Evolutionary conservation across 2,888 invertebrate genomes (phyloP).

Genomic region (Micoletzkya japonica): DNA sequence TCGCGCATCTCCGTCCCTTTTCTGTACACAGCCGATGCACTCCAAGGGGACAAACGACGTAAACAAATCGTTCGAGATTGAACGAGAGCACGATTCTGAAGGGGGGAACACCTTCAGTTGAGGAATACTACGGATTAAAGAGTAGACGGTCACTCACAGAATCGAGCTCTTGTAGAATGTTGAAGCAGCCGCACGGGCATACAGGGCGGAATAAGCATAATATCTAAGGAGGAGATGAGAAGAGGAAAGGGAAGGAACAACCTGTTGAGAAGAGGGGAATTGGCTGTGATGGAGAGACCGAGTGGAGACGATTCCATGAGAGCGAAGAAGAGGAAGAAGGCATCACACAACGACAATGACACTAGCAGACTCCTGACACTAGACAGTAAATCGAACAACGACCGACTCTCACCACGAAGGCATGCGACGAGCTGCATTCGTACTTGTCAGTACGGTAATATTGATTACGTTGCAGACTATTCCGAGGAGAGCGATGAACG

Average conservation of each 20-base stretch:
- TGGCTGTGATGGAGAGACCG: slow-evolving; percentile 47
- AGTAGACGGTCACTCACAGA: slow-evolving; percentile 51
- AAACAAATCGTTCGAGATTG: slow-evolving; percentile 63
- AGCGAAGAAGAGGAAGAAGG: slow-evolving; percentile 61
- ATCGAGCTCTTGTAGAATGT: slow-evolving; percentile 63
- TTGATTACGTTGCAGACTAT: slow-evolving; percentile 59
- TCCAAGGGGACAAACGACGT: slow-evolving; percentile 60
- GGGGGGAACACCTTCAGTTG: background rate
- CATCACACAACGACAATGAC: slow-evolving; percentile 60
- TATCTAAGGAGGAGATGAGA: slow-evolving; percentile 25
- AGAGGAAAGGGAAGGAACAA: slow-evolving; percentile 31
- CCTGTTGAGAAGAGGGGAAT: slow-evolving; percentile 44
- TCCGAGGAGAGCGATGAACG: slow-evolving; percentile 57
- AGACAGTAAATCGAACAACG: too few relatives aligned
- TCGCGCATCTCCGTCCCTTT: slow-evolving; percentile 45
- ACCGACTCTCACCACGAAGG: slow-evolving; percentile 53
- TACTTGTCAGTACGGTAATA: slow-evolving; percentile 54
- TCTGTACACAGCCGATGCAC: slow-evolving; percentile 56
- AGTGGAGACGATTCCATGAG: slow-evolving; percentile 48
- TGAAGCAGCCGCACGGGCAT: slow-evolving; percentile 60
- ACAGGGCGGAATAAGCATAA: slow-evolving; percentile 53
- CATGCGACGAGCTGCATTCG: slow-evolving; percentile 57
- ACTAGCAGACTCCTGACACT: slow-evolving; percentile 56
- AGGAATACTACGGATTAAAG: slow-evolving; percentile 5
- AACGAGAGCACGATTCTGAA: slow-evolving; percentile 63